These are phyloP conservation scores for Gopherus flavomarginatus DNA, from an alignment of 2,113 vertebrate species.

Conservation along the genomic window DNA sequence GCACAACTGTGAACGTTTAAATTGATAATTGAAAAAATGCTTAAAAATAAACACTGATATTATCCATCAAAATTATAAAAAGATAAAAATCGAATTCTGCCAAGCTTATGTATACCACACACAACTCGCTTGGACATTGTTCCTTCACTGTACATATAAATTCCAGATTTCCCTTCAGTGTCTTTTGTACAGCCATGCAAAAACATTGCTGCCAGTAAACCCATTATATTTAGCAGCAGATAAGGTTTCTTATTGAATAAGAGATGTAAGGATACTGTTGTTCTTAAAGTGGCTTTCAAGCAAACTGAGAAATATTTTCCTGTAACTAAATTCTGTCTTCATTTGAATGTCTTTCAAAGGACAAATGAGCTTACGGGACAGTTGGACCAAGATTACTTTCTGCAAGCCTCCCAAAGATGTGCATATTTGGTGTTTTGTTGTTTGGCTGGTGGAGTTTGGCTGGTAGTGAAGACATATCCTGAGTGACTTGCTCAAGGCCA, in stretches of 20 bases:
- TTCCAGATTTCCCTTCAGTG: neutral
- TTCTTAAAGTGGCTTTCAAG: neutral
- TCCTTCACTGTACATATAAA: neutral
- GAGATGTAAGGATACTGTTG: rapidly evolving
- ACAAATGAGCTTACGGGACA: neutral
- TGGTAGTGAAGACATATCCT: neutral
- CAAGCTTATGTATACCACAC: neutral
- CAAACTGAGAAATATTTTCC: neutral
- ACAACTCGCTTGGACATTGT: rapidly evolving
- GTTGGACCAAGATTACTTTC: neutral
- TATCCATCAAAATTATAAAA: neutral
- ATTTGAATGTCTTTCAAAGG: neutral
- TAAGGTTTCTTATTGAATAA: neutral
- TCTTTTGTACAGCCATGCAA: neutral
- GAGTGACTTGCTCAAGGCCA: neutral
- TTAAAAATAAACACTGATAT: neutral
- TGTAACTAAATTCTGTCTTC: neutral
- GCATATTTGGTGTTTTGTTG: neutral
- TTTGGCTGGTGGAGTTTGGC: neutral
- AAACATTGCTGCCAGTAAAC: neutral
- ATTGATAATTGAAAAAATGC: neutral
- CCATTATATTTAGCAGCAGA: rapidly evolving
- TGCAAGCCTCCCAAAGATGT: neutral
- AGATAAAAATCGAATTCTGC: neutral
- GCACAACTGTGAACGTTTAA: neutral